Evolutionary conservation across 2,888 invertebrate species (phyloP), one percentile per base, ranked within the genome.

Genomic region (Pasiphila rectangulata): DNA sequence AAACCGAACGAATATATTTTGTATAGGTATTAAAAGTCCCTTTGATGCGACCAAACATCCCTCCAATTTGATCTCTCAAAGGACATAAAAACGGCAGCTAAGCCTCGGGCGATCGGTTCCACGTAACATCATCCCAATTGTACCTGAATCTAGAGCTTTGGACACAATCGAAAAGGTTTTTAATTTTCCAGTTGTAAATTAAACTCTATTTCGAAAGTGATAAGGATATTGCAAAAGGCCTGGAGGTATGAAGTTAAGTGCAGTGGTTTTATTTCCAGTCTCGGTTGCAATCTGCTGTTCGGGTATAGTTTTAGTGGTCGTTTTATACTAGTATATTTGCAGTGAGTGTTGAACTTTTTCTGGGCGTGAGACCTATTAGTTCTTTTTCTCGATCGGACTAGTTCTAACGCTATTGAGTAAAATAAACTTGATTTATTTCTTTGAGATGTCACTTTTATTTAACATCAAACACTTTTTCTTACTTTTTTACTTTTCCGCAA

Each of bases 101-200:
- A 53, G 52, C 56, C 58, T 41, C 46, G 20, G 45, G 56, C 58
- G 51, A 45, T 58, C 43, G 21, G 52, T 32, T 39, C 47, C 44
- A 38, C 25, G 49, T 46, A 48, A 53, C 50, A 46, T 37, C 51
- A 44, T 56, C 30, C 42, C 3, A 36, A 45, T 46, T 47, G 54
- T 45, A 48, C 52, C 52, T 47, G 44, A 52, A 50, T 44, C 51
- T 54, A 55, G 51, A 40, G 58, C 45, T 49, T 59, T 63, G 56
- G 63, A 61, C 46, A 59, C 57, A 57, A 48, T 48, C 32, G 17
- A 36, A 44, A 49, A 25, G 40, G 35, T 36, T 46, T 36, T 38
- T 34, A 12, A 25, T 10, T 32, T 32, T 32, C 21, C 42, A 20
- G 20, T 7, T 51, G 38, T 15, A 55, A 34, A 45, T 29, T 29